These are phyloP conservation scores for Talpa occidentalis DNA, from an alignment of 2,113 vertebrate genomes.

Conservation along the genomic window DNA sequence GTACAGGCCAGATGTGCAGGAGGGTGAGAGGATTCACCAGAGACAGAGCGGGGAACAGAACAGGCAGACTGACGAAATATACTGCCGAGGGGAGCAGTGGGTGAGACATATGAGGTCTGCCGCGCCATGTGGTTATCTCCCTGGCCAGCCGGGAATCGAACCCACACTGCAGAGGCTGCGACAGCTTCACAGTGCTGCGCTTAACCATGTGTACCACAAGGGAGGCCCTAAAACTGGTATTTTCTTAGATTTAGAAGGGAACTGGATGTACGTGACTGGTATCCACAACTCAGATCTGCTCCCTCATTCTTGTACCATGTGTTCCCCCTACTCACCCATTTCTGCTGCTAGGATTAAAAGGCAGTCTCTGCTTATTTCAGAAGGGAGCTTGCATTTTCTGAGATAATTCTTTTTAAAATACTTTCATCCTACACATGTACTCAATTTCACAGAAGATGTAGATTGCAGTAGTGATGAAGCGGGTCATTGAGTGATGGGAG, in stretches of 20 bases:
- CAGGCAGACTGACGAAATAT: no score
- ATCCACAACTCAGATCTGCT: background rate
- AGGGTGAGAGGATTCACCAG: no score
- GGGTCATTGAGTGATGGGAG: background rate
- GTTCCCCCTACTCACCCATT: background rate
- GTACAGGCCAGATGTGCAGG: no score
- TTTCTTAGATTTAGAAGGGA: background rate
- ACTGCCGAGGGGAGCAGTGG: no score
- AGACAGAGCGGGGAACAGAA: no score
- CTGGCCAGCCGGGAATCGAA: no score
- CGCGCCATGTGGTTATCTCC: no score
- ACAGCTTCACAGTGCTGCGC: no score
- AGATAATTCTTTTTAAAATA: background rate
- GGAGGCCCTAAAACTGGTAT: background rate
- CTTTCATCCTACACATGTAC: background rate
- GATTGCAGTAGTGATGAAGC: no score
- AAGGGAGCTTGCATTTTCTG: background rate
- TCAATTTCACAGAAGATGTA: background rate
- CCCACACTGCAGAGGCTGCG: no score
- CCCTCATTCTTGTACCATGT: background rate
- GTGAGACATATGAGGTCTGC: no score
- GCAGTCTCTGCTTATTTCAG: background rate
- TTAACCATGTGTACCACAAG: no score
- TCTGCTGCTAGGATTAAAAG: background rate
- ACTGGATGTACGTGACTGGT: background rate